phyloP scores from a whole-genome alignment of 2,797 vertebrate species.

The Podarcis lilfordi region DNA sequence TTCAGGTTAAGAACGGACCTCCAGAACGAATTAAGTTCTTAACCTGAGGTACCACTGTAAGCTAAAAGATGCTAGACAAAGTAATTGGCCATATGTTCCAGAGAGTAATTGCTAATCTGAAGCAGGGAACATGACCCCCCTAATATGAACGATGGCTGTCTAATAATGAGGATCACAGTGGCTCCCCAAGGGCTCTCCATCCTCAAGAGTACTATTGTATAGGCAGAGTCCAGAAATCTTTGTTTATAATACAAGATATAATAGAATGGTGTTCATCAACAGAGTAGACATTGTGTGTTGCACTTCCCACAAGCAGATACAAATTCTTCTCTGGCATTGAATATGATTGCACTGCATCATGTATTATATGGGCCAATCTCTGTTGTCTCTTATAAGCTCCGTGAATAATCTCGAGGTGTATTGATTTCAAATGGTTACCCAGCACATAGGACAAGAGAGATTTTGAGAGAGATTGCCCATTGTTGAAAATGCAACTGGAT shows the following conservation, averaged over 20 bases:
- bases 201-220: neutral
- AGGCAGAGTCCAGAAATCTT: fast-evolving
- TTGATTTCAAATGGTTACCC: neutral
- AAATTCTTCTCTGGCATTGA: neutral
- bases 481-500: neutral
- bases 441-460: neutral
- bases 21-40: no score
- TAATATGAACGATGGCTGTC: fast-evolving
- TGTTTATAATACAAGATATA: neutral
- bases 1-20: no score
- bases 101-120: slow-evolving; percentile 6
- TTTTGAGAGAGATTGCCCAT: neutral
- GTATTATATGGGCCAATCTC: neutral
- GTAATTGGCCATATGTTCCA: neutral
- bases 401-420: neutral
- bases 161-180: fast-evolving
- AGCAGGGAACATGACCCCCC: neutral
- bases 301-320: neutral
- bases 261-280: neutral
- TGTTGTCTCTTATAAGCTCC: neutral
- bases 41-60: neutral
- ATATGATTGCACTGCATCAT: neutral
- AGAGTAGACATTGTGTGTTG: neutral
- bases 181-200: fast-evolving
- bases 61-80: slow-evolving; percentile 1